Conservation (phyloP, 1,140 invertebrate species). For the Panagrolaimus sp. region DNA sequence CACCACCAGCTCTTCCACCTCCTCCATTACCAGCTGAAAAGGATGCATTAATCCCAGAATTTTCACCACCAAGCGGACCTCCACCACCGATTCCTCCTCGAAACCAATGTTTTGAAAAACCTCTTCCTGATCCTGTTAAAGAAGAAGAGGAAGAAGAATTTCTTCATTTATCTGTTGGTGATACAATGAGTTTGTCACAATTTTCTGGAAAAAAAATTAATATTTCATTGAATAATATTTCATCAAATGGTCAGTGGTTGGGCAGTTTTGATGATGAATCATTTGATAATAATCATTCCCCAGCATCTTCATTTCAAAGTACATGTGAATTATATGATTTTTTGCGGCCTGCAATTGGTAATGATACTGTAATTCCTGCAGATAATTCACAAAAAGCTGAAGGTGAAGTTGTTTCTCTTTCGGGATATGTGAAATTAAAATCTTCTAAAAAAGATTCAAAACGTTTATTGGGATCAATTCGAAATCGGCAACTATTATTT, state of each 20-base stretch:
- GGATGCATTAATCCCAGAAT: background rate
- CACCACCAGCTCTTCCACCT: background rate
- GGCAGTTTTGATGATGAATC: conserved; percentile 11
- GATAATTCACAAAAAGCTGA: conserved; percentile 4
- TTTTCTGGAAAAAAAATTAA: too few species aligned
- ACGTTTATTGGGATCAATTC: conserved; percentile 6
- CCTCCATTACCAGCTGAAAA: background rate
- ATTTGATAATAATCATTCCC: background rate
- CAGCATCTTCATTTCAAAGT: background rate
- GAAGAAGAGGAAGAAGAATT: background rate
- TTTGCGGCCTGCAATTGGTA: conserved; percentile 5
- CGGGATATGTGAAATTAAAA: conserved; percentile 40
- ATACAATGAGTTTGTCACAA: too few species aligned
- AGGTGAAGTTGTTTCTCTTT: conserved; percentile 43
- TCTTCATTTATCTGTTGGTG: too few species aligned
- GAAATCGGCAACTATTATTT: conserved; percentile 4
- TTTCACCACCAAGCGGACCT: conserved; percentile 8
- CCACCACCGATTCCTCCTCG: conserved; percentile 22
- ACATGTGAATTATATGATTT: conserved; percentile 19
- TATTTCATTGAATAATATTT: too few species aligned
- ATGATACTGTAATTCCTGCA: background rate
- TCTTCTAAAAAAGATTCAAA: conserved; percentile 29
- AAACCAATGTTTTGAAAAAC: background rate
- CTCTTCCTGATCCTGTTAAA: background rate
- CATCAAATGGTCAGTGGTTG: too few species aligned